Evolutionary conservation across 1,140 invertebrate genomes (phyloP), one percentile per base, ranked within the genome.

Genomic region (Nasonia vitripennis): DNA sequence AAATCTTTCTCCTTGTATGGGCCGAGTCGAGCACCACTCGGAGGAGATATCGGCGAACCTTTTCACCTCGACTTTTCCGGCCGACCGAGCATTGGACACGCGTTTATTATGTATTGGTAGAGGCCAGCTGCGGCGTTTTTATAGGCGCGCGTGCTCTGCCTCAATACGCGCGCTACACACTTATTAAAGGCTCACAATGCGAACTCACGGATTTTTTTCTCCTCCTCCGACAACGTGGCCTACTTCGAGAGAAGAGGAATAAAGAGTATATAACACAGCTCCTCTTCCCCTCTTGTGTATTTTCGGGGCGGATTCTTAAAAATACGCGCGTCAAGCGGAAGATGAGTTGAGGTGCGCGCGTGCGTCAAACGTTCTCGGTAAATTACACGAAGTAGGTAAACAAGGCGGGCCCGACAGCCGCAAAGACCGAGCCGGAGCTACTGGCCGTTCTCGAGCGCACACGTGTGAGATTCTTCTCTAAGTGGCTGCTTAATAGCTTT

Each of bases 21-120:
- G 17, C 4, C 12, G 51, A 12, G 4, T 20, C 34, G 34, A 37
- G 34, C 34, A 37, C 34, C 34, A 37, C 34, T 37, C 5, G 34
- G 3, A 37, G 17, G 4, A 62, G 55, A 7, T n/a, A 62, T 62
- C 55, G 17, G 12, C 84, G 85, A 84, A 74, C 81, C 70, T 86
- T 84, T 86, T 83, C 85, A 67, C 41, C 41, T n/a, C 48, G 48
- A 78, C 75, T 87, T 86, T 77, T 82, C 27, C 81, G 79, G 41
- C 34, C 41, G 78, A 87, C 68, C 81, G 86, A 11, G 27, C 73
- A 34, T 17, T 37, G 12, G 27, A 74, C 34, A 37, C 73, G 73
- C 34, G 71, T 5, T 31, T 70, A 70, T 41, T 7, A 41, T 41
- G 7, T 9, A 9, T 5, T 41, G 37, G 7, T 9, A 6, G 6